These are phyloP conservation scores for Podarcis siculus DNA, from an alignment of 2,797 vertebrate genomes.

Conservation along the genomic window DNA sequence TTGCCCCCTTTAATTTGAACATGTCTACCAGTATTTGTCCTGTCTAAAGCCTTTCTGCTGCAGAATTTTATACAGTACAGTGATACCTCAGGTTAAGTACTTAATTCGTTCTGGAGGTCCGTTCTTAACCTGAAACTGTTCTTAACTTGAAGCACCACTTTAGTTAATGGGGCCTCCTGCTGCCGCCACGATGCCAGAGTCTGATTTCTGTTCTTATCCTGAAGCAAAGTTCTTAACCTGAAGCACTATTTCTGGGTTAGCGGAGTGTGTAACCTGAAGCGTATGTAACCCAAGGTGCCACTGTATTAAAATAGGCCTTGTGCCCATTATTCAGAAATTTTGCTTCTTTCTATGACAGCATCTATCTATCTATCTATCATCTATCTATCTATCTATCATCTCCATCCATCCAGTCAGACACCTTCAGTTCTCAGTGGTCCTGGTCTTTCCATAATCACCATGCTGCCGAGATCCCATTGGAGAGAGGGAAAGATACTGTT, in stretches of 20 bases:
- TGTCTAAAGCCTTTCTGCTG: not conserved
- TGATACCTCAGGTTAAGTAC: no score
- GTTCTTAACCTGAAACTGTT: no score
- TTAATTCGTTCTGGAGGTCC: no score
- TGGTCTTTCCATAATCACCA: not conserved
- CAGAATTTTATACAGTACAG: conserved; percentile 9
- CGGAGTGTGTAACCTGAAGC: no score
- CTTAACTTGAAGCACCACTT: no score
- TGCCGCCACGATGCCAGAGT: no score
- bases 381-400: no score
- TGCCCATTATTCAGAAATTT: conserved; percentile 46
- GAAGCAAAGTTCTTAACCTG: no score
- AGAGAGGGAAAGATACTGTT: not conserved
- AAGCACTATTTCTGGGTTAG: no score
- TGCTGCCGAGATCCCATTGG: not conserved
- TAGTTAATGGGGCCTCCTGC: no score
- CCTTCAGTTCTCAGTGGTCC: conserved; percentile 15
- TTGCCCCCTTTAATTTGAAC: conserved; percentile 4
- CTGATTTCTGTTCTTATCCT: no score
- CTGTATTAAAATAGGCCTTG: conserved; percentile 35
- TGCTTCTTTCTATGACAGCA: conserved; percentile 54
- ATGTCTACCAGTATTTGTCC: not conserved
- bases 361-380: not conserved
- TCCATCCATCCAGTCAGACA: not conserved
- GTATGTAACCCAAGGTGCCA: no score